A percentile compares a stretch with the other conserved stretches of the same genome.
phyloP scores from a whole-genome alignment of 1,140 invertebrate genomes.

The Daktulosphaira vitifoliae region DNA sequence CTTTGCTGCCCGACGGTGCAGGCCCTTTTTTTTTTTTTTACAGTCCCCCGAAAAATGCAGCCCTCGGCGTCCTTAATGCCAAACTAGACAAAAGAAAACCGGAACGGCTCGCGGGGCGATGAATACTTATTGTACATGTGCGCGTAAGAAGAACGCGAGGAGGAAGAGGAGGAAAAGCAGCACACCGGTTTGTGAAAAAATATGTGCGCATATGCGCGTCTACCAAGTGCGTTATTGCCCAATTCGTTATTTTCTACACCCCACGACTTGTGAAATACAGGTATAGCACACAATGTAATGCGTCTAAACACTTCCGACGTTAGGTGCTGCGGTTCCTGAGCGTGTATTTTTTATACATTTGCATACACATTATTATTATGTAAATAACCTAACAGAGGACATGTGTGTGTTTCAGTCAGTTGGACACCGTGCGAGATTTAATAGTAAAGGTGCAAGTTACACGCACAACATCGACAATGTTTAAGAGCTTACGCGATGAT shows the following conservation, averaged over 20 bases:
- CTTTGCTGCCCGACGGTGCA: not conserved
- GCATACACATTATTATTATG: too few species aligned
- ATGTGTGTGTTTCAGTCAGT: too few species aligned
- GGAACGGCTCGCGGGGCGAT: conserved; percentile 10
- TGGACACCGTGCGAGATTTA: too few species aligned
- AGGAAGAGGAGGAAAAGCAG: not conserved
- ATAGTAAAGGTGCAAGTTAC: too few species aligned
- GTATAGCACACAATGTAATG: not conserved
- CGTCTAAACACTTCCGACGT: not conserved
- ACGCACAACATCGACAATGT: too few species aligned
- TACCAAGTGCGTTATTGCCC: conserved; percentile 27
- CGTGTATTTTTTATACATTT: too few species aligned
- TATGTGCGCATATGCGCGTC: not conserved
- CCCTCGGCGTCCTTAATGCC: not conserved
- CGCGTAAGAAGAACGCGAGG: not conserved
- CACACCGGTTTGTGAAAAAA: conserved; percentile 26
- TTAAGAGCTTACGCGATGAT: too few species aligned
- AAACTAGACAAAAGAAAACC: conserved; percentile 9
- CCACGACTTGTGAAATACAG: conserved; percentile 21
- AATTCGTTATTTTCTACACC: conserved; percentile 29
- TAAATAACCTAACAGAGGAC: too few species aligned
- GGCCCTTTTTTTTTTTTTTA: not conserved
- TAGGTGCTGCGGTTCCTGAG: too few species aligned
- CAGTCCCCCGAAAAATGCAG: too few species aligned
- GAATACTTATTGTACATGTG: not conserved